Conservation (phyloP, 2,888 invertebrate genomes). For the Alentia gelatinosa region DNA sequence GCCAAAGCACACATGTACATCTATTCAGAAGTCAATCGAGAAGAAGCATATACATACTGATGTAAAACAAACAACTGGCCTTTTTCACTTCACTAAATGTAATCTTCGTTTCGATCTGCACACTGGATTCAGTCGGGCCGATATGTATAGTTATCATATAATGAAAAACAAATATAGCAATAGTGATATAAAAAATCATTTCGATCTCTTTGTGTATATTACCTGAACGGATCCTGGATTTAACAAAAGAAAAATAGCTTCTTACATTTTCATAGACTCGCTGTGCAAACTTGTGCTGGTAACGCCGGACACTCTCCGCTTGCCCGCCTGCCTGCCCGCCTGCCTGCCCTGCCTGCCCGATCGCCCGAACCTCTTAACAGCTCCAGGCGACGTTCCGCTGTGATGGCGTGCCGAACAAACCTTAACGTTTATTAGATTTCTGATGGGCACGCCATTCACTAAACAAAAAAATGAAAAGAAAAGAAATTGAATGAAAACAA, state of each 20-base stretch:
- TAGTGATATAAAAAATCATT: neutral
- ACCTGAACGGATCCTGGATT: neutral
- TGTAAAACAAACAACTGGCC: no score
- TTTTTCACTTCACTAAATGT: neutral
- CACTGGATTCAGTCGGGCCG: neutral
- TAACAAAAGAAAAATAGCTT: neutral
- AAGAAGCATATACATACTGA: neutral
- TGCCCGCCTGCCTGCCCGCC: slow-evolving; percentile 36
- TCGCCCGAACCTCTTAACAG: neutral
- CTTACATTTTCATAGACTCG: slow-evolving; percentile 3
- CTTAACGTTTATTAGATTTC: neutral
- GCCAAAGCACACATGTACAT: neutral
- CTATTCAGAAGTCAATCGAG: neutral
- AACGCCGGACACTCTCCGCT: slow-evolving; percentile 17
- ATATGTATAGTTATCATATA: neutral
- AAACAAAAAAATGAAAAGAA: neutral
- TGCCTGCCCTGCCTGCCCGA: slow-evolving; percentile 17
- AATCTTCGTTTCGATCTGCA: neutral
- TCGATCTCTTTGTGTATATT: neutral
- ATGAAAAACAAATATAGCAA: neutral
- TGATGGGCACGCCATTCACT: neutral
- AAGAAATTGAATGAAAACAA: neutral
- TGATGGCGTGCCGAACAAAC: slow-evolving; percentile 16
- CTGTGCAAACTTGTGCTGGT: neutral
- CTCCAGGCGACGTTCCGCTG: neutral